Conservation (phyloP, 1,140 invertebrate genomes). For the Drosophila murphyi region DNA sequence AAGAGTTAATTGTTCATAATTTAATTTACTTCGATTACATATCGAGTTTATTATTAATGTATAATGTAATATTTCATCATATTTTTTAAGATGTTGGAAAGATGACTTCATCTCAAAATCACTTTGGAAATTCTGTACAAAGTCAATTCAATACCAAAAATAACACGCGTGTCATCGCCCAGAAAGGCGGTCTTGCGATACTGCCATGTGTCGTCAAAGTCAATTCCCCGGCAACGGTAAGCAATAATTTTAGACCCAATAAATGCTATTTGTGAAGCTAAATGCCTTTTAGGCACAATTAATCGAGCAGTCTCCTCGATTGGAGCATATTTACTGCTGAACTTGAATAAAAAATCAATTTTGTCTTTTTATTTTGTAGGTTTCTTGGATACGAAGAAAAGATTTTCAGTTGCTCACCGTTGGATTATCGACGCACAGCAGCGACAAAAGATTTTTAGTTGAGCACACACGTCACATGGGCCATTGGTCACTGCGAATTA, state of each 20-base stretch:
- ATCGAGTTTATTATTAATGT: no score
- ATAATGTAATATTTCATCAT: constrained; percentile 7
- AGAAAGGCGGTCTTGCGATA: constrained; percentile 89
- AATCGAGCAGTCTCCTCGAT: no score
- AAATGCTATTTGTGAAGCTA: background rate
- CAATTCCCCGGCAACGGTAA: constrained; percentile 89
- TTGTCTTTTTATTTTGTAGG: constrained; percentile 84
- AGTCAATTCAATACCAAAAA: constrained; percentile 86
- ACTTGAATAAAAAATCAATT: background rate
- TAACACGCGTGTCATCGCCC: constrained; percentile 88
- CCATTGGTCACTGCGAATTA: constrained; percentile 91
- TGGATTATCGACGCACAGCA: constrained; percentile 89
- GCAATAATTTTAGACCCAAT: constrained; percentile 64
- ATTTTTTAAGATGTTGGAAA: constrained; percentile 72
- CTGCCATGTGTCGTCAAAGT: constrained; percentile 89
- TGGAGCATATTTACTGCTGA: background rate
- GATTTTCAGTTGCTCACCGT: constrained; percentile 91
- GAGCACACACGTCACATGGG: constrained; percentile 90
- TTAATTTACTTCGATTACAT: no score
- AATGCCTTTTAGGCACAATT: background rate
- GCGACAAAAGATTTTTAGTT: constrained; percentile 91
- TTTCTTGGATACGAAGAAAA: constrained; percentile 89
- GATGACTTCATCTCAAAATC: constrained; percentile 76
- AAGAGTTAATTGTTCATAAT: constrained; percentile 11
- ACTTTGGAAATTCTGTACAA: constrained; percentile 67